phyloP scores from a whole-genome alignment of 92 coral and sea anemone species.

The Desmophyllum pertusum region DNA sequence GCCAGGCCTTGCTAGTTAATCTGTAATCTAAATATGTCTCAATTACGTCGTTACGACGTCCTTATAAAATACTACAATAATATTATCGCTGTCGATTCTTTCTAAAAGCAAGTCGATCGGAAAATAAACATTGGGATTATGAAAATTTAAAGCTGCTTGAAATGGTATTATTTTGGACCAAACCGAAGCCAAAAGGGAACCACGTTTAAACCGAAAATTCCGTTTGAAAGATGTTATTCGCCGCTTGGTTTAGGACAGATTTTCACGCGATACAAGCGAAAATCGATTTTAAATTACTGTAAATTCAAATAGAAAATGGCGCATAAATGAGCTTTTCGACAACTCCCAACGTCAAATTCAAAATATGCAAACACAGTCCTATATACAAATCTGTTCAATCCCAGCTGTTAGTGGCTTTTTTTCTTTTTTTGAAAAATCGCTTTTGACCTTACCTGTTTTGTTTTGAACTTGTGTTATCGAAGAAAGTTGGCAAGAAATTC shows the following conservation, averaged over 20 bases:
- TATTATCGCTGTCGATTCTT: background rate
- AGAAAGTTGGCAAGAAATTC: background rate
- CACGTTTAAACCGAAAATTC: background rate
- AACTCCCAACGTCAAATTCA: background rate
- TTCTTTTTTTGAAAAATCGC: background rate
- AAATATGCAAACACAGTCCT: background rate
- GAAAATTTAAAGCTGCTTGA: background rate
- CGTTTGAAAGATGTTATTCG: background rate
- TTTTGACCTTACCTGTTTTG: background rate
- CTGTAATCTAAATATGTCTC: background rate
- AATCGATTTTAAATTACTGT: background rate
- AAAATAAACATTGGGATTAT: background rate
- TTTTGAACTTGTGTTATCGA: background rate
- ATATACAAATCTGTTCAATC: background rate
- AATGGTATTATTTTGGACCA: background rate
- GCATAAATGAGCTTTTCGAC: background rate
- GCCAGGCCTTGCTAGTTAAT: background rate
- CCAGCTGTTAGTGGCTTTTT: background rate
- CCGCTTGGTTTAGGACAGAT: background rate
- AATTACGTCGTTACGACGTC: background rate
- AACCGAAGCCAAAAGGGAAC: background rate
- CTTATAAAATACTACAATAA: background rate
- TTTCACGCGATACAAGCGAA: background rate
- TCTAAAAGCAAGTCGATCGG: background rate
- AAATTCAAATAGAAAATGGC: background rate